Evolutionary conservation across 1,140 invertebrate species (phyloP).

Genomic region (Oppia nitens): DNA sequence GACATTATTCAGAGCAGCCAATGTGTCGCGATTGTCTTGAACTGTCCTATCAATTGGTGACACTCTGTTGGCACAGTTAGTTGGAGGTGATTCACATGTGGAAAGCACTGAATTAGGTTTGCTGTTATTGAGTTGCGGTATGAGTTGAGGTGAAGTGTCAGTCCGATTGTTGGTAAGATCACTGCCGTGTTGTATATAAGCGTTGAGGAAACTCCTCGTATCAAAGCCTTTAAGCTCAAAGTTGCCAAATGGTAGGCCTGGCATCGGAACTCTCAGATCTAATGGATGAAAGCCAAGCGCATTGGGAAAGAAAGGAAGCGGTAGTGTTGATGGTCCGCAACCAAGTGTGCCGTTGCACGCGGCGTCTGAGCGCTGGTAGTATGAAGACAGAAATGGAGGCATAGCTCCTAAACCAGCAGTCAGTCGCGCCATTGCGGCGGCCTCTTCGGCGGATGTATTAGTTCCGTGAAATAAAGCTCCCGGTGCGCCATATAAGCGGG

Average conservation of each 20-base stretch:
- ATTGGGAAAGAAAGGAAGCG: constrained; percentile 5
- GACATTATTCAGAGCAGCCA: constrained; percentile 5
- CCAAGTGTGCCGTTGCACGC: too few species aligned
- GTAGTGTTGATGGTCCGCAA: neutral
- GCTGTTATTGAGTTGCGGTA: neutral
- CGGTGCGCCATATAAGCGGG: neutral
- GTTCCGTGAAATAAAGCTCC: neutral
- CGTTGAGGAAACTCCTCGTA: constrained; percentile 7
- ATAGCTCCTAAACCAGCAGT: neutral
- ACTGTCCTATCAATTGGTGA: neutral
- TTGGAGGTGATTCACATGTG: neutral
- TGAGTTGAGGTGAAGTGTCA: neutral
- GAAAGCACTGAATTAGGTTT: neutral
- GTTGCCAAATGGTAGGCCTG: neutral
- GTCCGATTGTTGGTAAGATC: neutral
- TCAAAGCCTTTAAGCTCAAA: constrained; percentile 13
- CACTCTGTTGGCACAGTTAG: neutral
- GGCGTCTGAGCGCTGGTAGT: neutral
- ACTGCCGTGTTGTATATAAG: constrained; percentile 14
- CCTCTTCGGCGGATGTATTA: neutral
- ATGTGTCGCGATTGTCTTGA: constrained; percentile 1
- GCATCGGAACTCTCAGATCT: neutral
- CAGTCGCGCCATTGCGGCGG: constrained; percentile 1
- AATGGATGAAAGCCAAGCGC: constrained; percentile 11
- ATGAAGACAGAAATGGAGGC: neutral